Percentiles rank a stretch among this genome's conserved stretches.
These are phyloP conservation scores for Chiridota heheva DNA, from an alignment of 35 echinoderm and acorn worm genomes.

Conservation along the genomic window DNA sequence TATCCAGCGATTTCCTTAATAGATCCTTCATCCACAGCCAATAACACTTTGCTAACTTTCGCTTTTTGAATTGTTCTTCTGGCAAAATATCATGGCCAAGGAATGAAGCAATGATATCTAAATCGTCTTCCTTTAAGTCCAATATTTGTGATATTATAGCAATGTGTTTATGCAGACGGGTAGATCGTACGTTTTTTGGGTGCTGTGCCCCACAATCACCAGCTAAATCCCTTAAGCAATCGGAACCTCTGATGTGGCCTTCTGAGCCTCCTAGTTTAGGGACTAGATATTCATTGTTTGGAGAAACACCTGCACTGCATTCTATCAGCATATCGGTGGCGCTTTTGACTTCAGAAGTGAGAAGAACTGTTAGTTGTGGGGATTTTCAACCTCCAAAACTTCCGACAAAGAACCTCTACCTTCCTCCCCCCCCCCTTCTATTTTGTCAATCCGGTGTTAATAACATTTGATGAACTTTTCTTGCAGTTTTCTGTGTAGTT, in stretches of 20 bases:
- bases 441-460: too few species aligned
- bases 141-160: conserved; percentile 66
- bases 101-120: conserved; percentile 71
- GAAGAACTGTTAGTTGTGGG: too few species aligned
- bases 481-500: too few species aligned
- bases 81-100: conserved; percentile 72
- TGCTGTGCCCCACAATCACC: conserved; percentile 27
- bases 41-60: conserved; percentile 65
- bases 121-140: conserved; percentile 72
- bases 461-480: too few species aligned
- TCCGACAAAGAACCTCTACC: too few species aligned
- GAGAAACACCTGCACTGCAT: too few species aligned
- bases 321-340: too few species aligned
- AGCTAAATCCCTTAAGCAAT: conserved; percentile 21
- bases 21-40: conserved; percentile 64
- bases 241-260: conserved; percentile 53
- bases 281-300: too few species aligned
- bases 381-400: too few species aligned
- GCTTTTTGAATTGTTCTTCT: conserved; percentile 64
- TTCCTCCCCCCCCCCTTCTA: too few species aligned
- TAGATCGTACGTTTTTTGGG: conserved; percentile 57
- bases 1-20: not conserved
- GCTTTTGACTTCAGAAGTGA: too few species aligned
- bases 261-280: too few species aligned
- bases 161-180: conserved; percentile 73